Conservation (phyloP, 1,140 invertebrate genomes). For the Drosophila erecta region DNA sequence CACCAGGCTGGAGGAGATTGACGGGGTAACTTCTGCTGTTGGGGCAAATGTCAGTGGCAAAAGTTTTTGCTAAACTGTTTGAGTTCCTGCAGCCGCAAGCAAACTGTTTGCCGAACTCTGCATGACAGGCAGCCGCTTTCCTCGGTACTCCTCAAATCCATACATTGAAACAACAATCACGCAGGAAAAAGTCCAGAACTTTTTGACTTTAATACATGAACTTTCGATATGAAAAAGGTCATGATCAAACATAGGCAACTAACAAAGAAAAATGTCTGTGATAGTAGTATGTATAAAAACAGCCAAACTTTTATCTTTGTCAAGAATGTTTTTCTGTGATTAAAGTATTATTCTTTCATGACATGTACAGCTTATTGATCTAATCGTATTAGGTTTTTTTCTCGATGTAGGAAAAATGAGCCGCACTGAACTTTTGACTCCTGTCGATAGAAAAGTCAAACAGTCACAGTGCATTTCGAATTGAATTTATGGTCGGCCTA, state of each 20-base stretch:
- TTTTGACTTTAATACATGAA: conserved; percentile 3
- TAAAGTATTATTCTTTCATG: no score
- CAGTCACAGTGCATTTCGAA: conserved; percentile 73
- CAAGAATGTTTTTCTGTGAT: no score
- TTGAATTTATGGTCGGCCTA: conserved; percentile 51
- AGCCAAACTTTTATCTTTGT: no score
- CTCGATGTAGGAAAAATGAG: conserved; percentile 3
- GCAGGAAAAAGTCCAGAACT: neutral
- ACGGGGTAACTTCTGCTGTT: conserved; percentile 23
- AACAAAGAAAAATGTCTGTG: neutral
- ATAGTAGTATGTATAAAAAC: no score
- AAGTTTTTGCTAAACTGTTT: conserved; percentile 71
- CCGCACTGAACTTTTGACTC: conserved; percentile 38
- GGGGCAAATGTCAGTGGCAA: conserved; percentile 48
- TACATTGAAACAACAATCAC: conserved; percentile 16
- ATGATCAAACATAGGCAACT: neutral
- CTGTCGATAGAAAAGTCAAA: conserved; percentile 65
- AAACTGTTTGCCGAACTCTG: conserved; percentile 73
- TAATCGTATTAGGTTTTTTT: neutral
- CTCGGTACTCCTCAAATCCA: conserved; percentile 2
- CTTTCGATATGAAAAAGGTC: neutral
- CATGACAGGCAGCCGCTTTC: conserved; percentile 36
- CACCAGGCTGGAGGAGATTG: neutral
- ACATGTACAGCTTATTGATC: no score
- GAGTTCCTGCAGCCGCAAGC: conserved; percentile 58